Evolutionary conservation across 2,113 vertebrate genomes (phyloP), one percentile per base, ranked within the genome.

Genomic region (Trichomycterus rosablanca): DNA sequence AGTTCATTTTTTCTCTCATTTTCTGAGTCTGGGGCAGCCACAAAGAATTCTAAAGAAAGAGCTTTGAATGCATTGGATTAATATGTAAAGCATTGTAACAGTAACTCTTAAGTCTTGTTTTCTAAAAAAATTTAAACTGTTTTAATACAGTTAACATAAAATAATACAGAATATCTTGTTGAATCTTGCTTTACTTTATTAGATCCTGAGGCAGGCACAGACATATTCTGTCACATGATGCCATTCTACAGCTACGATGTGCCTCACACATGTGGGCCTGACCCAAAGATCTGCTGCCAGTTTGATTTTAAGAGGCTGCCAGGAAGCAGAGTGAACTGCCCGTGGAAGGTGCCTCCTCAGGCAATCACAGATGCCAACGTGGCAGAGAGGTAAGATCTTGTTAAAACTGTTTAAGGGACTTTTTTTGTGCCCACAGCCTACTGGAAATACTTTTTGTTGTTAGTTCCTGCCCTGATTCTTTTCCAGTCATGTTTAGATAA

Each of bases 201-300:
- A 99, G 96, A 94, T 68, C 51, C 78, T 0, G 89, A 90, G 0
- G 73, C 85, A 10, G 84, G 83, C 79, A 95, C 96, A 0, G 95
- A 99, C 65, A 93, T 99, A 59, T 92, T 99, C 75, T 99, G 95
- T 87, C 96, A 98, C 87, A 96, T 99, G 93, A 99, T 99, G 96
- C 96, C 95, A 5, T 99, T 99, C 88, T 99, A 99, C 78, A 99
- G 96, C 84, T 99, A 99, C 0, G 95, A 99, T 0, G 78, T 99
- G 28, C 96, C 96, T 22, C 96, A 99, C 43, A 98, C 95, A 15
- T 99, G 96, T 2, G 96, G 96, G 28, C 96, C 96, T 0, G 95
- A 99, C 54, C 95, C 96, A 16, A 98, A 99, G 81, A 88, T 98
- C 81, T 99, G 96, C 83, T 98, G 96, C 83, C 96, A 99, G 80